Evolutionary conservation across 2,113 vertebrate genomes (phyloP).

Genomic region (Xenotilapia caudafasciata): DNA sequence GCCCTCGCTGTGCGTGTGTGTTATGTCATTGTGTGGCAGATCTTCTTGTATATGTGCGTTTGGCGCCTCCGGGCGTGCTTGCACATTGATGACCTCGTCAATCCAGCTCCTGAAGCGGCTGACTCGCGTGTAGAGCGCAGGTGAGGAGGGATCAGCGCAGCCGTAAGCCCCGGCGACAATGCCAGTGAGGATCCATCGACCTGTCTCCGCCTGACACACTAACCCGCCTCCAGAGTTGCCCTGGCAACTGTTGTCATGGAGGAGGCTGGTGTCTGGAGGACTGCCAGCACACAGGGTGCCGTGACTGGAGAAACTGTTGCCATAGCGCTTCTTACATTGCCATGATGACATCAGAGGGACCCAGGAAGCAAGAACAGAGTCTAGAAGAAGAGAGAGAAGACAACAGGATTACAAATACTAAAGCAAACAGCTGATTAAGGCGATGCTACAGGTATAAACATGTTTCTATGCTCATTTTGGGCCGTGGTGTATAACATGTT

Average conservation of each 20-base stretch:
- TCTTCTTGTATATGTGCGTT: background rate
- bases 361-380: conserved; percentile 77
- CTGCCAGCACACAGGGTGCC: conserved; percentile 85
- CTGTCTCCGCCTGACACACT: conserved; percentile 75
- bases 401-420: background rate
- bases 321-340: conserved; percentile 79
- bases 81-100: conserved; percentile 63
- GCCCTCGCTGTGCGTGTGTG: background rate
- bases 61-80: background rate
- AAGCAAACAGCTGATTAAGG: background rate
- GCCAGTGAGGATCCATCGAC: conserved; percentile 82
- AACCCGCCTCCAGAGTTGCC: conserved; percentile 87
- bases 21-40: background rate
- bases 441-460: background rate
- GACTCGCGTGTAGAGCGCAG: conserved; percentile 84
- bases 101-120: conserved; percentile 84
- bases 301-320: conserved; percentile 80
- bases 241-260: conserved; percentile 76
- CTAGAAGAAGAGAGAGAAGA: conserved; percentile 35
- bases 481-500: background rate
- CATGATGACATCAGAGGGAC: conserved; percentile 81
- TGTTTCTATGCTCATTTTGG: background rate
- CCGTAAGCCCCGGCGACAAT: conserved; percentile 84
- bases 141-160: conserved; percentile 80
- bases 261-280: conserved; percentile 77